Base-by-base conservation (phyloP, 2,888 invertebrate species). In the Caradrina kadenii region DNA sequence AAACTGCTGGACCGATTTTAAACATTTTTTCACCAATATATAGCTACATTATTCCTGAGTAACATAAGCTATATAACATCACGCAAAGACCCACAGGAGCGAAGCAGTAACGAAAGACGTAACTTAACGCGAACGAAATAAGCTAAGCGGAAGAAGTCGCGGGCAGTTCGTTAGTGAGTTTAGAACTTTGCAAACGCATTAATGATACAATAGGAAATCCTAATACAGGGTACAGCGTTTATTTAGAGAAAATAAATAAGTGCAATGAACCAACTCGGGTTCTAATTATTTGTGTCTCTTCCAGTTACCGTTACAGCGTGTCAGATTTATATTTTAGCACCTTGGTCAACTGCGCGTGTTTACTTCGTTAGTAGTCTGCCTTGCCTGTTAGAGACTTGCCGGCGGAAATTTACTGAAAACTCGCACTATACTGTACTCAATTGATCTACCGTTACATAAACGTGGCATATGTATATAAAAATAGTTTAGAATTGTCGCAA, bases 291-390 rank as follows among this genome's bases (percentile, higher is more conserved):
- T 48, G 49, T 67, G 26, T 71, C 61, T 53, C 48, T 64, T 71
- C 64, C n/a, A 78, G 55, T 56, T 60, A 19, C 79, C 71, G 79
- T 81, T 80, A 74, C 0, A 50, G n/a, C 7, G 39, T 55, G 49
- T 64, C 52, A 13, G 53, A 63, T 64, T 60, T 69, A 71, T 76
- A 73, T 77, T 85, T 88, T 87, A 87, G 75, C 84, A 84, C 83
- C 80, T 85, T 61, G 63, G 70, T 77, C 60, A 69, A 63, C 53
- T n/a, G 73, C 63, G 74, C 82, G 76, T 81, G 86, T 76, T 64
- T 73, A 64, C 80, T 86, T 86, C 73, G 81, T 88, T 88, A 88
- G 87, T 68, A 73, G 75, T 76, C 50, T 49, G 63, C 55, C 52
- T 48, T 39, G 42, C 15, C n/a, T 69, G 45, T 83, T 81, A 75